A percentile compares a stretch with the other conserved stretches of the same genome.
Conservation (phyloP, 2,113 vertebrate genomes). For the Chaenocephalus aceratus region DNA sequence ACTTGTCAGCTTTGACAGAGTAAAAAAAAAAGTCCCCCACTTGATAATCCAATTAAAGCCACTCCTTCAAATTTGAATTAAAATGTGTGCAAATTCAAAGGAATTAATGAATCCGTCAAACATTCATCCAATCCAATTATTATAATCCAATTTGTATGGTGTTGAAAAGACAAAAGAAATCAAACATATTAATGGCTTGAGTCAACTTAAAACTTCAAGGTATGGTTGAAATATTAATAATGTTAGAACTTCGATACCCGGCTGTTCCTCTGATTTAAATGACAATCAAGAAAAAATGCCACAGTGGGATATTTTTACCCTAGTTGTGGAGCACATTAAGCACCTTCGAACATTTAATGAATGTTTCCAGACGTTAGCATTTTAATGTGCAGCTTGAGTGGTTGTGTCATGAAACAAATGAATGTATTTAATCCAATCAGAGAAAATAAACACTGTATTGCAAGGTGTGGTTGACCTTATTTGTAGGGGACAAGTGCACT, state of each 20-base stretch:
- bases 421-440: slow-evolving; percentile 15
- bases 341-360: background rate
- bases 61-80: background rate
- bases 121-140: no score
- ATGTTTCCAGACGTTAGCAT: background rate
- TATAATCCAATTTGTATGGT: no score
- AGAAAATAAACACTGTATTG: slow-evolving; percentile 3
- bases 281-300: slow-evolving; percentile 20
- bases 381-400: background rate
- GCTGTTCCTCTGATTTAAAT: slow-evolving; percentile 19
- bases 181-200: background rate
- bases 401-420: background rate
- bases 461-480: slow-evolving; percentile 48
- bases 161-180: background rate
- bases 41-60: background rate
- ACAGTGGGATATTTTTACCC: background rate
- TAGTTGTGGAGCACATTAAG: background rate
- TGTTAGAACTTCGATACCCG: background rate
- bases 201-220: background rate
- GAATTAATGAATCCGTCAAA: slow-evolving; percentile 21
- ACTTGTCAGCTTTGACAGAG: background rate
- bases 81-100: background rate
- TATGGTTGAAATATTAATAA: slow-evolving; percentile 4
- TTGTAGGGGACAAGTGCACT: slow-evolving; percentile 35
- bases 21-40: background rate